These are phyloP conservation scores for Anoplopoma fimbria DNA, from an alignment of 2,113 vertebrate genomes.

Conservation along the genomic window DNA sequence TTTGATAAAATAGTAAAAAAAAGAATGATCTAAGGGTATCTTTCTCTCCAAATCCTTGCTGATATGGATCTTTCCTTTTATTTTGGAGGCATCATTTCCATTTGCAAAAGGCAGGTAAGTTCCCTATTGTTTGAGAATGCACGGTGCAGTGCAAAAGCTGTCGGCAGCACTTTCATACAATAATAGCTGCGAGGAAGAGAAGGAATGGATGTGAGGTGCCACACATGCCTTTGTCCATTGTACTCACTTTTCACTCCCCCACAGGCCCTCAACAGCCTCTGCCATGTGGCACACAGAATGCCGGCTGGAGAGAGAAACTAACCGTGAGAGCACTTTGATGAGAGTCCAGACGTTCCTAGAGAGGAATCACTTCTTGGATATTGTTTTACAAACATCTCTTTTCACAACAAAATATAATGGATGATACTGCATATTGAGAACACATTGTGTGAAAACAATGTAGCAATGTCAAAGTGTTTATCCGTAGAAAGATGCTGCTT, in stretches of 20 bases:
- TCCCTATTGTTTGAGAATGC: slow-evolving; percentile 72
- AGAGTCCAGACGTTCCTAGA: slow-evolving; percentile 64
- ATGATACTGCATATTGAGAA: slow-evolving; percentile 8
- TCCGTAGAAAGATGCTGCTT: slow-evolving; percentile 1
- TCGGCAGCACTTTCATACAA: slow-evolving; percentile 84
- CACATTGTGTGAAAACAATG: slow-evolving; percentile 14
- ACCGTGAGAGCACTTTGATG: slow-evolving; percentile 68
- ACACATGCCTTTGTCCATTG: slow-evolving; percentile 79
- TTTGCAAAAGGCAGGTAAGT: slow-evolving; percentile 61
- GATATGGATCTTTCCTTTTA: slow-evolving; percentile 31
- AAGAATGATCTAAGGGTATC: slow-evolving; percentile 2
- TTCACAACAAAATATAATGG: slow-evolving; percentile 17
- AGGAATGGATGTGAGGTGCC: slow-evolving; percentile 76
- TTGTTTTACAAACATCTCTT: slow-evolving; percentile 52
- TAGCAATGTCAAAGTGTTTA: neutral
- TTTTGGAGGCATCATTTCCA: slow-evolving; percentile 57
- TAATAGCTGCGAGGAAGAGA: slow-evolving; percentile 79
- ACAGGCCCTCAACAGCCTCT: slow-evolving; percentile 54
- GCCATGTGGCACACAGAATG: slow-evolving; percentile 67
- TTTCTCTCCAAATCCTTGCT: slow-evolving; percentile 10
- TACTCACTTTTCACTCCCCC: slow-evolving; percentile 73
- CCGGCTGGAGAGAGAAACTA: slow-evolving; percentile 52
- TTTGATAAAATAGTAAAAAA: slow-evolving; percentile 8
- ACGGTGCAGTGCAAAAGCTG: slow-evolving; percentile 72
- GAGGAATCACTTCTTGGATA: slow-evolving; percentile 57